Evolutionary conservation across 2,113 vertebrate species (phyloP), one percentile per base, ranked within the genome.

Genomic region (Phyllopteryx taeniolatus): DNA sequence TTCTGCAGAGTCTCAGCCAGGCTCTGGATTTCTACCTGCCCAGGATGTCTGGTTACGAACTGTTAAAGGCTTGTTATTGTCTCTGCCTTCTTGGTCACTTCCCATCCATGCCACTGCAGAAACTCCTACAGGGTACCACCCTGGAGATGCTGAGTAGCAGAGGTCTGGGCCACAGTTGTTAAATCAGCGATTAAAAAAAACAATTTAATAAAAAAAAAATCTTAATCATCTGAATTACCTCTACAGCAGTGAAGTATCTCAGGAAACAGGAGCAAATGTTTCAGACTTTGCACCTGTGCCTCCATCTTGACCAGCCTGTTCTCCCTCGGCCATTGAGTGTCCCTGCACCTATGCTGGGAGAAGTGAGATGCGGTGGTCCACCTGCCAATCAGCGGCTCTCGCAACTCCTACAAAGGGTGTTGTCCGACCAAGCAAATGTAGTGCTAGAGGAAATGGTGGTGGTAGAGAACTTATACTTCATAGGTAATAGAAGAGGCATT

Each of bases 1-100:
- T 98, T 81, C 83, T 96, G 22, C 90, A 93, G 9, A 78, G 83
- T 64, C 76, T 97, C 72, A 87, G 83, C 9, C 65, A 4, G 13
- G 85, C 83, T 66, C 87, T 99, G 80, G 88, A 90, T 68, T 86
- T 85, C 1, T 91, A 91, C 73, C 92, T 96, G 5, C 83, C 88
- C 73, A 88, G 87, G 67, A 91, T 97, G 78, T 83, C 92, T 20
- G 71, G 43, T 12, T 56, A 54, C 9, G 88, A 91, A 1, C 87
- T 98, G 6, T 77, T 97, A 73, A 92, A 67, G 73, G 85, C 85
- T 0, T 79, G 93, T 17, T 92, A 80, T 83, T 85, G 72, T 1
- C 90, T 98, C 47, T 94, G 93, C 75, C 0, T 94, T n/a, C 79
- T 96, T 85, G 93, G 93, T 53, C 93, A 93, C 80, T 93, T 96